These are phyloP conservation scores for Sminthurinus signatus DNA, from an alignment of 1,140 invertebrate species.

Conservation along the genomic window DNA sequence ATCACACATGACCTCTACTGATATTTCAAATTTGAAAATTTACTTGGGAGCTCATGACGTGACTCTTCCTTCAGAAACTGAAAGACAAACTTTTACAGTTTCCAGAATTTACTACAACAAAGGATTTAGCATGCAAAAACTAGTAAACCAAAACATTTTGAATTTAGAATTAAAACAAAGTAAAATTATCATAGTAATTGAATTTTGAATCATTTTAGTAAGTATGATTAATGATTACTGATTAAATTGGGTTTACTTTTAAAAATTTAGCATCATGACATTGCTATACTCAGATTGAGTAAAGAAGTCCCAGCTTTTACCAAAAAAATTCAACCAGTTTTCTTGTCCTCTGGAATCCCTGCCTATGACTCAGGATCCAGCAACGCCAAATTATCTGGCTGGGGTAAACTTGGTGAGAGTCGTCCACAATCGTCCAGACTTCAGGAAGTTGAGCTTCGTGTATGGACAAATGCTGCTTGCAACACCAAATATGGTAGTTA, in stretches of 20 bases:
- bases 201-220: neutral
- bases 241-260: no score
- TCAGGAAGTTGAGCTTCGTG: slow-evolving; percentile 73
- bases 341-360: slow-evolving; percentile 51
- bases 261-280: slow-evolving; percentile 76
- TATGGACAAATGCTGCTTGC: slow-evolving; percentile 74
- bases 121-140: slow-evolving; percentile 22
- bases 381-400: slow-evolving; percentile 14
- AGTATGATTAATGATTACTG: neutral
- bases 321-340: slow-evolving; percentile 70
- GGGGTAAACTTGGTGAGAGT: slow-evolving; percentile 16
- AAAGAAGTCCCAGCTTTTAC: slow-evolving; percentile 63
- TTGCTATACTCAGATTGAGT: slow-evolving; percentile 75
- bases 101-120: slow-evolving; percentile 25
- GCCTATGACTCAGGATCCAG: slow-evolving; percentile 8
- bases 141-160: slow-evolving; percentile 20
- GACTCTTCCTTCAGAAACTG: neutral
- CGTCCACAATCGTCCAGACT: slow-evolving; percentile 44
- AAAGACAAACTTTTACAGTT: neutral
- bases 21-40: slow-evolving; percentile 6
- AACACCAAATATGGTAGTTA: slow-evolving; percentile 68
- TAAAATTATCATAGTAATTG: neutral
- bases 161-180: neutral
- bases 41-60: slow-evolving; percentile 21
- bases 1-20: neutral